Evolutionary conservation across 1,140 invertebrate species (phyloP).

Genomic region (Musca domestica): DNA sequence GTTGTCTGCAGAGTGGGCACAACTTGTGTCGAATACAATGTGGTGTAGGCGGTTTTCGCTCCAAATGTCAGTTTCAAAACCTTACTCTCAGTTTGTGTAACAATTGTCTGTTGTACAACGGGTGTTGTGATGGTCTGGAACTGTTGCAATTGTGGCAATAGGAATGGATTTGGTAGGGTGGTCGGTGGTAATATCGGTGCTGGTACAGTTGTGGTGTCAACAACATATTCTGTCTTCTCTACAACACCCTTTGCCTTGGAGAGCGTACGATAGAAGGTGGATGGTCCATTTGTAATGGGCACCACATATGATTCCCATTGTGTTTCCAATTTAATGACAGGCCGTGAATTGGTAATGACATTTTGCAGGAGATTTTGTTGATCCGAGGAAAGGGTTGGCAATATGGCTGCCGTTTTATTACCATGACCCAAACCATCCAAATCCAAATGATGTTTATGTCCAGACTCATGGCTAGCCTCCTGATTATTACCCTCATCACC

Average conservation of each 20-base stretch:
- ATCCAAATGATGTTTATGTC: not conserved
- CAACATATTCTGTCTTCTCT: conserved; percentile 73
- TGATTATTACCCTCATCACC: conserved; percentile 74
- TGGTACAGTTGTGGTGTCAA: conserved; percentile 69
- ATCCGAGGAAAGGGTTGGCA: conserved; percentile 58
- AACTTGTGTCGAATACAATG: conserved; percentile 78
- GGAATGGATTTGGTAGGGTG: conserved; percentile 57
- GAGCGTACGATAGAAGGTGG: conserved; percentile 72
- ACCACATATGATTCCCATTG: conserved; percentile 79
- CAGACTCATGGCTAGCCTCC: conserved; percentile 59
- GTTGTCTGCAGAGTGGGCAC: conserved; percentile 80
- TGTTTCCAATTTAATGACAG: conserved; percentile 72
- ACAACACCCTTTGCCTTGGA: conserved; percentile 72
- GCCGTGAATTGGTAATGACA: conserved; percentile 73
- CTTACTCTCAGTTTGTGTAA: conserved; percentile 78
- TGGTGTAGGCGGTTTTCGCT: conserved; percentile 83
- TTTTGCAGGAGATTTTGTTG: conserved; percentile 23
- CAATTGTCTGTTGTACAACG: conserved; percentile 73
- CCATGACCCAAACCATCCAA: conserved; percentile 14
- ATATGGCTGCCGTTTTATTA: conserved; percentile 40
- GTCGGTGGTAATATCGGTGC: conserved; percentile 54
- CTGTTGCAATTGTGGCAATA: conserved; percentile 62
- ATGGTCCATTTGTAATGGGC: conserved; percentile 71
- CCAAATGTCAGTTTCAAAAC: conserved; percentile 83
- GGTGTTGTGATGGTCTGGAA: conserved; percentile 79